Conservation (phyloP, 2,113 vertebrate genomes). For the Oryzias curvinotus region DNA sequence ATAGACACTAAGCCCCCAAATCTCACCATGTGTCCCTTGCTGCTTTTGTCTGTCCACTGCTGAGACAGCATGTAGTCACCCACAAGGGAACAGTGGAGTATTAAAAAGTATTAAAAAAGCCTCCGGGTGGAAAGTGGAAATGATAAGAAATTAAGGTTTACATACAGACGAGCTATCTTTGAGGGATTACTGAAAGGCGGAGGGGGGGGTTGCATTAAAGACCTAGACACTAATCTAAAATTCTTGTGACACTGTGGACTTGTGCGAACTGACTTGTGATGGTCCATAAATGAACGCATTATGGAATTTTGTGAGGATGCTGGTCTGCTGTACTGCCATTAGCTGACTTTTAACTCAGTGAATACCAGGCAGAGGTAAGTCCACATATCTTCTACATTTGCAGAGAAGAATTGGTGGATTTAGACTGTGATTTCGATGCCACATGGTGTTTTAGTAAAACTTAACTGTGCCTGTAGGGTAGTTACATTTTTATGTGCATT, state of each 20-base stretch:
- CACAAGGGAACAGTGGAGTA: conserved; percentile 40
- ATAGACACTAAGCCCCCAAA: conserved; percentile 62
- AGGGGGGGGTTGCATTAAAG: conserved; percentile 1
- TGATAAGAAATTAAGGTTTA: conserved; percentile 67
- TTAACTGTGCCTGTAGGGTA: conserved; percentile 16
- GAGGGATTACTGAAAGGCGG: conserved; percentile 44
- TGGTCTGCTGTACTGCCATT: conserved; percentile 1
- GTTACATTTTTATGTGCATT: too few relatives aligned
- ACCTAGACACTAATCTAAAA: conserved; percentile 21
- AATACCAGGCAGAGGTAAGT: neutral
- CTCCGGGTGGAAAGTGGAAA: conserved; percentile 43
- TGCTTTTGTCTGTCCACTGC: conserved; percentile 62
- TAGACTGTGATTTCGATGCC: conserved; percentile 7
- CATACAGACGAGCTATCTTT: conserved; percentile 41
- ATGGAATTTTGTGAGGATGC: neutral
- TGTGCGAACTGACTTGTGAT: neutral
- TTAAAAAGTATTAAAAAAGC: conserved; percentile 63
- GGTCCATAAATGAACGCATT: conserved; percentile 16
- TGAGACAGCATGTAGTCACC: conserved; percentile 64
- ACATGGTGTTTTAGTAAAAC: conserved; percentile 29
- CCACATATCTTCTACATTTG: neutral
- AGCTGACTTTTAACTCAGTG: neutral
- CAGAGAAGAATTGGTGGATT: neutral
- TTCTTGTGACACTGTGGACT: conserved; percentile 15
- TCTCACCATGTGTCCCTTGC: conserved; percentile 43